Evolutionary conservation across 2,113 vertebrate species (phyloP).

Genomic region (Myrmecophaga tridactyla): DNA sequence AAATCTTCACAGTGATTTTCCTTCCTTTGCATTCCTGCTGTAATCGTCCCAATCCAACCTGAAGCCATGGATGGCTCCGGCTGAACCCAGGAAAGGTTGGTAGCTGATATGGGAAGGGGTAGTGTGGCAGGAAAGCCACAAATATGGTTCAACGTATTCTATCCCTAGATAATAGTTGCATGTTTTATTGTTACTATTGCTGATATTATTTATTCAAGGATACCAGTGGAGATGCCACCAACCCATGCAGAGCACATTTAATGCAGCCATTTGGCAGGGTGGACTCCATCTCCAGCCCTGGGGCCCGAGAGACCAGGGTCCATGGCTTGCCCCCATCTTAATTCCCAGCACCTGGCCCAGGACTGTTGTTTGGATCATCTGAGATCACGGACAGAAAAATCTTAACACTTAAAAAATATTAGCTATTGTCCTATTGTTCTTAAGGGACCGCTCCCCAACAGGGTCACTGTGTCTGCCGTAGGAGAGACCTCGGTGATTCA

Average conservation of each 20-base stretch:
- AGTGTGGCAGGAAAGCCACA: neutral
- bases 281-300: neutral
- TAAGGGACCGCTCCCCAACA: neutral
- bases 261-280: fast-evolving
- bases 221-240: neutral
- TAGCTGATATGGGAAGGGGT: neutral
- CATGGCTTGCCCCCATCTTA: neutral
- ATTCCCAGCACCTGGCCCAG: neutral
- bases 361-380: neutral
- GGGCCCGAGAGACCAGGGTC: neutral
- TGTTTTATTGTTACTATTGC: too few species aligned
- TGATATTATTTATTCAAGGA: neutral
- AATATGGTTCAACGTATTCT: too few species aligned
- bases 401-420: neutral
- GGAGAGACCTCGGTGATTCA: neutral
- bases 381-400: neutral
- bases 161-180: fast-evolving
- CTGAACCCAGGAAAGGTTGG: neutral
- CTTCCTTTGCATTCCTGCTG: neutral
- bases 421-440: neutral
- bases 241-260: fast-evolving
- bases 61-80: neutral
- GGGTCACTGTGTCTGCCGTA: too few species aligned
- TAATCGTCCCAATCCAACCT: too few species aligned
- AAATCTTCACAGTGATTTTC: neutral